Base-by-base conservation (phyloP, 2,888 invertebrate species). In the Acleris emargana region DNA sequence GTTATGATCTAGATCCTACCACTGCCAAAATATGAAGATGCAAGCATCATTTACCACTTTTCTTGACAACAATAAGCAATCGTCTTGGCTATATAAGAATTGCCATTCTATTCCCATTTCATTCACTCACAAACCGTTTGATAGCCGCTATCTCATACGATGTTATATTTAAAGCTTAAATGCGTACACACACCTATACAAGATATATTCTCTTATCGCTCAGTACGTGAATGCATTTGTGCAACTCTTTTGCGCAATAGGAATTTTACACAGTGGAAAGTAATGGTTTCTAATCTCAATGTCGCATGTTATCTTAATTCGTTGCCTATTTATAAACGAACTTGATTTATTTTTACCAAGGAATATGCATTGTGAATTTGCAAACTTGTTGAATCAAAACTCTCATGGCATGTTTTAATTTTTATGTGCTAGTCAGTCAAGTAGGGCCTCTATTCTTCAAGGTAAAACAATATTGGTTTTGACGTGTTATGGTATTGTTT, bases 231-330 rank as follows among this genome's bases (percentile, higher is more conserved):
- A 62, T 71, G 72, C 75, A 75, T 74, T 74, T 72, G 73, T 78
- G 76, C 76, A 76, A 76, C 75, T 66, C 69, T 63, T 72, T 87
- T 87, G 77, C 77, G 81, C 79, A 87, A 86, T 83, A 79, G 76
- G 79, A 84, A 83, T 83, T 84, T 83, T 82, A 84, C 80, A 80
- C 69, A 57, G 80, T 82, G 79, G 82, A 86, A 86, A 86, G 83
- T 84, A 86, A 84, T 84, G 79, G 83, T 85, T 86, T 83, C 80
- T 81, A 82, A 84, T 86, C 81, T 85, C 80, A 85, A 82, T 83
- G 83, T 81, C 79, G 79, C 77, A 28, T 83, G 84, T 84, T 85
- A 87, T 84, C 84, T 79, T 77, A 81, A 81, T 81, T 76, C 73
- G 77, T 77, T 69, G 57, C 64, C 74, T 60, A 67, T 73, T 73